Evolutionary conservation across 2,888 invertebrate species (phyloP), one percentile per base, ranked within the genome.

Genomic region (Parascotia fuliginaria): DNA sequence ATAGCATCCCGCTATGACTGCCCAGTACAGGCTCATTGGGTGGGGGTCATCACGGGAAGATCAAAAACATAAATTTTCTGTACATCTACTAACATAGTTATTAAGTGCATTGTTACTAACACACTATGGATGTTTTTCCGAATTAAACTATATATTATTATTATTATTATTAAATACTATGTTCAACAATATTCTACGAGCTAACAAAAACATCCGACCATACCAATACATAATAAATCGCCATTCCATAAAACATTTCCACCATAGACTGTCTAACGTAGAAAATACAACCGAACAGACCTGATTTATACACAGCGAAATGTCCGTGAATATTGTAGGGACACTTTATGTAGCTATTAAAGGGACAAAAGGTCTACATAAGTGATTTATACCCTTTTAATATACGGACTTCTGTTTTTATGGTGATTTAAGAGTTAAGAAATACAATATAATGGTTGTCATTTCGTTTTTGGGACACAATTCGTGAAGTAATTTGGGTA

Each of bases 331-430:
- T 44, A 44, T 37, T 53, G 28, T 28, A 16, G 45, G 38, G 34
- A 39, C 47, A 50, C 24, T 57, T 57, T 45, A 50, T 45, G 32
- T 13, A 36, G 62, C 58, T 36, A 57, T 57, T 57, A 57, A 47
- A 42, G 28, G 41, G 19, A 60, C 53, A 47, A 41, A 52, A 51
- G 50, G 31, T 14, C 28, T 13, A 28, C 45, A 48, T 54, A 45
- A 32, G 50, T 58, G 32, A 50, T 50, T 58, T 58, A 54, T 42
- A n/a, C 19, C 11, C 19, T 33, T 42, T 45, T 54, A 60, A 45
- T 42, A 22, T 42, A 13, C 11, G 11, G 27, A 27, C 9, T 37
- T 28, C 13, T 38, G 38, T 40, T 43, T n/a, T 43, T 6, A 28
- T 39, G 46, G 39, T 14, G 37, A 45, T 45, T 40, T 45, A 0